These are phyloP conservation scores for Genyomyrus donnyi DNA, from an alignment of 2,113 vertebrate species.

Conservation along the genomic window DNA sequence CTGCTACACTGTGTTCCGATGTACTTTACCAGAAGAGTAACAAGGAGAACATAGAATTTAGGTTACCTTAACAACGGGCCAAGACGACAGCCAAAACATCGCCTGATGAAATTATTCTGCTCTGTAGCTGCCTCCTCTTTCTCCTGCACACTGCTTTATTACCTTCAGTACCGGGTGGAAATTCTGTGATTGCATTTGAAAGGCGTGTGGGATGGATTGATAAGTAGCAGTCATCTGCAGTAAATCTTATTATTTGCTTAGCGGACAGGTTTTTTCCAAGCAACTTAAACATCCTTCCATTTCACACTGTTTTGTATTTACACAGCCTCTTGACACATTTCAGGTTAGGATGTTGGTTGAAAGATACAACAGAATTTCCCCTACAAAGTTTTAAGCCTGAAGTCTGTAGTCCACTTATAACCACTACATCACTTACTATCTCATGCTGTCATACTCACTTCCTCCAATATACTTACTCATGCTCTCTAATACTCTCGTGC, in stretches of 20 bases:
- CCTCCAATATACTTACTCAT: neutral
- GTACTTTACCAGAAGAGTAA: neutral
- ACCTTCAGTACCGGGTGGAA: neutral
- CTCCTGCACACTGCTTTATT: neutral
- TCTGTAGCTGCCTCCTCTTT: neutral
- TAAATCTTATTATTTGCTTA: constrained; percentile 9
- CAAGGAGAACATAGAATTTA: neutral
- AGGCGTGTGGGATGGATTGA: constrained; percentile 5
- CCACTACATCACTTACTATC: neutral
- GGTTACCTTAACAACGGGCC: neutral
- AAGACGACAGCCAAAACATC: neutral
- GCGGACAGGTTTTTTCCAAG: neutral
- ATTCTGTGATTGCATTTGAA: constrained; percentile 11
- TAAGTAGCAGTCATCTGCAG: neutral
- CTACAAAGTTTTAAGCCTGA: neutral
- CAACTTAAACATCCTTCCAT: neutral
- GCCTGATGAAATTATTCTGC: neutral
- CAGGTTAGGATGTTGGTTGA: neutral
- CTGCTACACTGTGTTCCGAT: neutral
- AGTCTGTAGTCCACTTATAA: neutral
- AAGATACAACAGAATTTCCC: neutral
- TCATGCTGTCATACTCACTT: neutral
- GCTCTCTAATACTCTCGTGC: neutral
- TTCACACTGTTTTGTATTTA: neutral
- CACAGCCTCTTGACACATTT: neutral